Base-by-base conservation (phyloP, 2,113 vertebrate species). In the Chauna torquata region DNA sequence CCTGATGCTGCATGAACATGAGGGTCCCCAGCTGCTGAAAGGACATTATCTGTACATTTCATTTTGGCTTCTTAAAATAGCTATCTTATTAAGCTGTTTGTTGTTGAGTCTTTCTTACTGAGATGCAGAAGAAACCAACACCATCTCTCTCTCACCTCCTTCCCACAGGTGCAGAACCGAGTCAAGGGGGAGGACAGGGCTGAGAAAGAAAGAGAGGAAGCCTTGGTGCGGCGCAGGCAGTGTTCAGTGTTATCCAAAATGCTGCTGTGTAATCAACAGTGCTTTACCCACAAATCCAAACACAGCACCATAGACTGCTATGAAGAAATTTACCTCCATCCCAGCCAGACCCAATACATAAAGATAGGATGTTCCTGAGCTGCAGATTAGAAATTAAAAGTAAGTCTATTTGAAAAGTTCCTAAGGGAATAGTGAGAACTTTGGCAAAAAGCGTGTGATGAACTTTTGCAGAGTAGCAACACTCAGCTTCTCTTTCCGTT, bases 361-460 rank as follows among this genome's bases (percentile, higher is more conserved):
- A 8, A 23, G 42, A 30, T 36, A 36, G 42, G 28, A 17, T 47
- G 40, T 15, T 28, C 24, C 30, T 23, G 9, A 50, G 16, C 36
- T 44, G 30, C 34, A 52, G 36, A 24, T 52, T 18, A 45, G 16
- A 50, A 36, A 11, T 49, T 25, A 44, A 78, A 87, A 69, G 55
- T 32, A 40, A 65, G 57, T 19, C 20, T 74, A n/a, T 13, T 25
- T 68, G 72, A 50, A 52, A 44, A 25, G 4, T 25, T 78, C 44
- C 22, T 61, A 14, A 13, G 20, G 34, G 28, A 76, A 12, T 38
- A 27, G 17, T 6, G 5, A 23, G 25, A 8, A 3, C 2, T 5
- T 1, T 28, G n/a, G 16, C 14, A 2, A 34, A n/a, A 16, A 7
- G 2, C 4, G 0, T 5, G 2, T 27, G 2, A 24, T 47, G 16